Conservation (phyloP, 2,113 vertebrate species). For the Salvator merianae region DNA sequence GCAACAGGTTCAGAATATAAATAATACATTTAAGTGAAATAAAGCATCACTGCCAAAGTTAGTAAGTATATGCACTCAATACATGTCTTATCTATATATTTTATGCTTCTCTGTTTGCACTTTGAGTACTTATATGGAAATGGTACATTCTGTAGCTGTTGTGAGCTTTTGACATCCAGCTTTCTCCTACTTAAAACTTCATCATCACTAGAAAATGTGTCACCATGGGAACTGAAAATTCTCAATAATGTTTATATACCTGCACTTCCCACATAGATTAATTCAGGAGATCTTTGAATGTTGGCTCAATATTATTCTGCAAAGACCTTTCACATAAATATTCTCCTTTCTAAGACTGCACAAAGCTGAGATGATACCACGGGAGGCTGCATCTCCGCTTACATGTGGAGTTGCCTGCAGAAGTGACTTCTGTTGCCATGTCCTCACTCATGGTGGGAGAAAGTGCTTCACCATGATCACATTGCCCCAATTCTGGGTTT, state of each 20-base stretch:
- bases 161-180: constrained; percentile 58
- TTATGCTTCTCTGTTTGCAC: not conserved
- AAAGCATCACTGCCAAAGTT: not conserved
- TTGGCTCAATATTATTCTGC: not conserved
- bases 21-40: not conserved
- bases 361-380: not conserved
- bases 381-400: no score
- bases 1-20: not conserved
- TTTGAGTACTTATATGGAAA: not conserved
- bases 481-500: no score
- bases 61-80: not conserved
- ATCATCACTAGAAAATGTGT: constrained; percentile 56
- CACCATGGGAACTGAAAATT: constrained; percentile 42
- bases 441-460: no score
- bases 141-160: not conserved
- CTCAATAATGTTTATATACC: not conserved
- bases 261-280: not conserved
- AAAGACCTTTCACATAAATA: not conserved
- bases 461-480: no score
- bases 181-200: constrained; percentile 50
- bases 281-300: not conserved
- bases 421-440: no score
- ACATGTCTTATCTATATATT: not conserved
- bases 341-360: not conserved
- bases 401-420: no score